Evolutionary conservation across 2,113 vertebrate species (phyloP).

Genomic region (Urocynchramus pylzowi): DNA sequence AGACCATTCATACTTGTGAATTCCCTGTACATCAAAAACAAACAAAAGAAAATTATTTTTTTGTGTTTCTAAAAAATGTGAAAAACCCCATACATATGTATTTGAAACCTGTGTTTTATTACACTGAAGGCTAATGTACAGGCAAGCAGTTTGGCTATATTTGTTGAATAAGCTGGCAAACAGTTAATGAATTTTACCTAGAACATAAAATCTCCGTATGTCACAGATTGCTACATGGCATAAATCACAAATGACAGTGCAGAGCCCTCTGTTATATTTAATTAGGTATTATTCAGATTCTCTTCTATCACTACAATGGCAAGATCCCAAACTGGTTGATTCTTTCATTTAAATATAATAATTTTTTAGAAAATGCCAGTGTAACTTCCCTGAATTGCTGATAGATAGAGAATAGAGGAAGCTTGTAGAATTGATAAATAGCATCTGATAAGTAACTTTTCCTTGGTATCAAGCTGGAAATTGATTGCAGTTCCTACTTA

Average conservation of each 20-base stretch:
- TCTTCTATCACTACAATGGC: background rate
- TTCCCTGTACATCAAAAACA: background rate
- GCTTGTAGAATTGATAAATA: constrained; percentile 34
- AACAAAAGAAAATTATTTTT: background rate
- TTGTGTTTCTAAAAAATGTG: background rate
- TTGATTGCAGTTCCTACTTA: constrained; percentile 57
- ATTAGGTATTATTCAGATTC: background rate
- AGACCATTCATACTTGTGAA: background rate
- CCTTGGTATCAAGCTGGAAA: constrained; percentile 29
- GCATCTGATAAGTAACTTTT: constrained; percentile 55
- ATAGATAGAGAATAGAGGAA: constrained; percentile 28
- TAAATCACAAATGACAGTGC: background rate
- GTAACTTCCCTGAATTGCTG: constrained; percentile 2
- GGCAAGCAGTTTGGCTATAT: background rate
- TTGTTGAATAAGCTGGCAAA: background rate
- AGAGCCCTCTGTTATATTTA: background rate
- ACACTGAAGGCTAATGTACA: background rate
- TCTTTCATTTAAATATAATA: background rate
- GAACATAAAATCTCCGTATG: background rate
- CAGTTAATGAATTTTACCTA: background rate
- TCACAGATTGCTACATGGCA: background rate
- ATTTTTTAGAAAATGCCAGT: background rate
- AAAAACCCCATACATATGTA: background rate
- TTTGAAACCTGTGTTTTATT: background rate
- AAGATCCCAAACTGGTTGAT: background rate